Evolutionary conservation across 2,113 vertebrate genomes (phyloP), one percentile per base, ranked within the genome.

Genomic region (Hucho hucho): DNA sequence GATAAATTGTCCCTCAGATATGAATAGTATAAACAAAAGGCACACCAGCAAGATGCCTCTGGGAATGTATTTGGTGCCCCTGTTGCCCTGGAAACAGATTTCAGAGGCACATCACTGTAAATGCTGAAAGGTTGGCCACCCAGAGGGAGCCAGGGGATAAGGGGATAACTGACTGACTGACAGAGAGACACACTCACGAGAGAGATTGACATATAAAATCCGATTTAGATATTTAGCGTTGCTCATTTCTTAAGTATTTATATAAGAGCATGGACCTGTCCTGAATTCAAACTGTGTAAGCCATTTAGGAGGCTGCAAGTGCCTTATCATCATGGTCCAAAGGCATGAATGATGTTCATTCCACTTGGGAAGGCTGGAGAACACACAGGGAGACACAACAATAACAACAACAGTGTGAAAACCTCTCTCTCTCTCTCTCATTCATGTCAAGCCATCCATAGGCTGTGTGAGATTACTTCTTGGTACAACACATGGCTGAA

Each of bases 11-110:
- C 76, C 28, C 73, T 71, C 56, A 72, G 46, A 86, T 84, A 76
- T 82, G 76, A 87, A 83, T 86, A 83, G 84, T 91, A 80, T 89
- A 91, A 92, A 92, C 90, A 91, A 91, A 89, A 81, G 88, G 77
- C 73, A 80, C 84, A 83, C 77, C 81, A 85, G 85, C 74, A 26
- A 89, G 77, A 88, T 82, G 84, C 90, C 84, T 58, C 86, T 77
- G 79, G 86, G 86, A 86, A 88, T 89, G 84, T 87, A 91, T 90
- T 89, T 87, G 90, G 90, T 92, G 85, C 88, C 84, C 88, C 29
- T 82, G 93, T 94, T 94, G 89, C 92, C 93, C 86, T 94, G 93
- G 93, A 94, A 94, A 94, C 93, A 92, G 90, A 89, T 90, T 92
- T 90, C 87, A 75, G 74, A 88, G 90, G 88, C 89, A 89, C 90